Evolutionary conservation across 2,797 vertebrate genomes (phyloP), one percentile per base, ranked within the genome.

Genomic region (Gallinago solitaria): DNA sequence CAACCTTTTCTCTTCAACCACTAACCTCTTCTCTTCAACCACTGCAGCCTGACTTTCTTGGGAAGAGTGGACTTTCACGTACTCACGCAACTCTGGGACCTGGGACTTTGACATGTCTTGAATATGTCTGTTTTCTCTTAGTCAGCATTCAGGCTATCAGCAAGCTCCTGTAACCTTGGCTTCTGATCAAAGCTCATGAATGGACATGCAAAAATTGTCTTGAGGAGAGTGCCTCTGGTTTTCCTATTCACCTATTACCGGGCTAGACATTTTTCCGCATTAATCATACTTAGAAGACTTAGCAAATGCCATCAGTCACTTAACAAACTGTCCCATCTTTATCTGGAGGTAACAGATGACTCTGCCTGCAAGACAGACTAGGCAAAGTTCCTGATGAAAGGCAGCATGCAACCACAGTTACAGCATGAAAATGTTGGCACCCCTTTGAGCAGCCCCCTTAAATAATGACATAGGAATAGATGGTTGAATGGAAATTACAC

Each of bases 221-320:
- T 39, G 43, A 89, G 70, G 51, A 84, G 43, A 9, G 48, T 8
- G 41, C 27, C 47, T 77, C 81, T 73, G 71, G 8, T 87, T 64
- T 80, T 71, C 68, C 51, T 67, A 28, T 69, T 92, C 90, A 86
- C 89, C 78, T 88, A 69, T 93, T 64, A 4, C 39, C 21, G 3
- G 0, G 33, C 23, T 41, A 80, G 82, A 32, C 16, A 9, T 93
- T 88, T 96, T 70, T 90, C 53, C 51, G 27, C 80, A 81, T 96
- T 90, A 92, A 96, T 93, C 92, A 92, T 10, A 69, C 87, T 96
- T 94, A 83, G 83, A 88, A 33, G 74, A 70, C 67, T 82, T 60
- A 76, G 91, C 18, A 86, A 89, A 96, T 94, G 67, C 83, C 83
- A 95, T 86, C 89, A 88, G 85, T 91, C 95, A 95, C 93, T 93